phyloP scores from a whole-genome alignment of 2,113 vertebrate species.

The Prolemur simus region DNA sequence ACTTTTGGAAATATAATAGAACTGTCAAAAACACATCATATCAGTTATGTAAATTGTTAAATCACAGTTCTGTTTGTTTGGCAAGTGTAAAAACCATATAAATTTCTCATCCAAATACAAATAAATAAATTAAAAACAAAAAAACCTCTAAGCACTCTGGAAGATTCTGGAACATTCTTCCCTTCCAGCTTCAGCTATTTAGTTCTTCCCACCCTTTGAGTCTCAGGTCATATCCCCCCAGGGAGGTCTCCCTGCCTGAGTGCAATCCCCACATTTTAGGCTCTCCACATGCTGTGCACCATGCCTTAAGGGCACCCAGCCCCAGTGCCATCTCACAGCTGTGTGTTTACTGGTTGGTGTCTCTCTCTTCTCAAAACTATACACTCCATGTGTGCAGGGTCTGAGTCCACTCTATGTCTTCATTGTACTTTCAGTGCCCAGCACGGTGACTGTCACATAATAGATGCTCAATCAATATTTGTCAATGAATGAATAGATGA shows the following conservation, averaged over 20 bases:
- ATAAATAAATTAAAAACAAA: neutral
- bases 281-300: neutral
- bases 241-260: neutral
- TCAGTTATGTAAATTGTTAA: neutral
- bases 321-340: neutral
- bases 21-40: neutral
- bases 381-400: neutral
- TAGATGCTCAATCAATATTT: neutral
- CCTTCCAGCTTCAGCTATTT: neutral
- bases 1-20: neutral
- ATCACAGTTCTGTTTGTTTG: neutral
- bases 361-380: neutral
- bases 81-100: neutral
- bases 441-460: neutral
- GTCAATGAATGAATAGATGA: neutral
- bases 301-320: neutral
- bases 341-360: neutral
- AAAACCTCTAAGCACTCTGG: neutral
- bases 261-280: neutral
- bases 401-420: neutral
- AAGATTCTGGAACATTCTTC: neutral
- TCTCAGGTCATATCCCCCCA: neutral
- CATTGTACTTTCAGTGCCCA: neutral
- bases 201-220: neutral
- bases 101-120: neutral